Evolutionary conservation across 2,113 vertebrate species (phyloP).

Genomic region (Cercopithecus mona): DNA sequence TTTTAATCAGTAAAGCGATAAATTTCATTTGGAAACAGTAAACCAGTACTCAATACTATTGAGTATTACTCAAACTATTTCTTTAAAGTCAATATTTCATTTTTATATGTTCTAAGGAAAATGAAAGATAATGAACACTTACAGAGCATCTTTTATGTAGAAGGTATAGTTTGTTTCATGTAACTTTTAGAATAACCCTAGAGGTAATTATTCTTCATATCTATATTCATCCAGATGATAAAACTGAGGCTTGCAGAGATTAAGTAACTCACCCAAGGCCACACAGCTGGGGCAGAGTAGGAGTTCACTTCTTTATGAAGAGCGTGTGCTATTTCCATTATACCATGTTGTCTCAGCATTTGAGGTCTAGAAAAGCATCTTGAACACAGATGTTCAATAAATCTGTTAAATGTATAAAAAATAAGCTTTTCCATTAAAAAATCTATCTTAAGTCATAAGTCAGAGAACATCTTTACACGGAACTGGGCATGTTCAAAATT

Average conservation of each 20-base stretch:
- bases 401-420: slow-evolving; percentile 18
- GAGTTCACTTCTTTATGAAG: neutral
- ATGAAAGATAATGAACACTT: neutral
- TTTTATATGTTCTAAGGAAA: neutral
- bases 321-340: neutral
- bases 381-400: neutral
- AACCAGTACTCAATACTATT: neutral
- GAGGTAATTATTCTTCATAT: neutral
- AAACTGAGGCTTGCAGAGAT: neutral
- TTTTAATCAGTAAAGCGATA: neutral
- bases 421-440: neutral
- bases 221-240: neutral
- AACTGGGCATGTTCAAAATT: neutral
- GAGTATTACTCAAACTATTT: neutral
- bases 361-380: neutral
- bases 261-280: neutral
- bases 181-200: neutral
- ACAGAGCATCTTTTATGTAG: neutral
- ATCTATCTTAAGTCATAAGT: neutral
- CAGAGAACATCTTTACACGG: neutral
- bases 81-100: neutral
- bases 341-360: neutral
- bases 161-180: neutral
- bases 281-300: neutral
- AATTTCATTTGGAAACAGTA: neutral